Conservation (phyloP, 1,140 invertebrate species). For the Neodiprion lecontei region DNA sequence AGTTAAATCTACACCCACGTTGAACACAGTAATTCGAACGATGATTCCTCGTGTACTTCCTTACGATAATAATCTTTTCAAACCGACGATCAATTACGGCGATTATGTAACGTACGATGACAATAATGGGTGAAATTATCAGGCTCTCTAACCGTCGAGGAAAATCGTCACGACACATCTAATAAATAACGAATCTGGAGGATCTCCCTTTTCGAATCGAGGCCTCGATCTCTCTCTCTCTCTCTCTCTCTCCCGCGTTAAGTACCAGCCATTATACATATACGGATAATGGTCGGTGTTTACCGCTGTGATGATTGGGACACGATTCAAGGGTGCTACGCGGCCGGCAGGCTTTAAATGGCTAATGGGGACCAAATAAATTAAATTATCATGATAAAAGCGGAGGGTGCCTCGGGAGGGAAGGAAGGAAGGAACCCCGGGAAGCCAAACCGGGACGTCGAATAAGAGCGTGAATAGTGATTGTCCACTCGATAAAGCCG, state of each 20-base stretch:
- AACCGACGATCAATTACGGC: too few species aligned
- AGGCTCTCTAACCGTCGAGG: too few species aligned
- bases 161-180: too few species aligned
- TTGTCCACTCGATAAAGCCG: slow-evolving; percentile 58
- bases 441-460: slow-evolving; percentile 10
- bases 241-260: slow-evolving; percentile 29
- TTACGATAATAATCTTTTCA: too few species aligned
- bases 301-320: slow-evolving; percentile 53
- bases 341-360: slow-evolving; percentile 44
- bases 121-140: too few species aligned
- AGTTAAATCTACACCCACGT: too few species aligned
- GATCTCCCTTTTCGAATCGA: neutral
- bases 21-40: too few species aligned
- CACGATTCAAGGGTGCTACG: slow-evolving; percentile 48
- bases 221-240: neutral
- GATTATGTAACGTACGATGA: too few species aligned
- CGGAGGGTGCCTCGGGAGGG: slow-evolving; percentile 17
- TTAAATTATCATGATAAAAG: slow-evolving; percentile 61
- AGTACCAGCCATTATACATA: slow-evolving; percentile 31
- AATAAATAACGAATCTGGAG: too few species aligned
- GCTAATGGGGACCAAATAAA: slow-evolving; percentile 59
- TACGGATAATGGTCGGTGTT: slow-evolving; percentile 53
- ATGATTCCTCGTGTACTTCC: too few species aligned
- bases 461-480: slow-evolving; percentile 48
- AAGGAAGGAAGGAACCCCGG: slow-evolving; percentile 18